phyloP scores from a whole-genome alignment of 2,888 invertebrate species.

The Oeneis ivallda region DNA sequence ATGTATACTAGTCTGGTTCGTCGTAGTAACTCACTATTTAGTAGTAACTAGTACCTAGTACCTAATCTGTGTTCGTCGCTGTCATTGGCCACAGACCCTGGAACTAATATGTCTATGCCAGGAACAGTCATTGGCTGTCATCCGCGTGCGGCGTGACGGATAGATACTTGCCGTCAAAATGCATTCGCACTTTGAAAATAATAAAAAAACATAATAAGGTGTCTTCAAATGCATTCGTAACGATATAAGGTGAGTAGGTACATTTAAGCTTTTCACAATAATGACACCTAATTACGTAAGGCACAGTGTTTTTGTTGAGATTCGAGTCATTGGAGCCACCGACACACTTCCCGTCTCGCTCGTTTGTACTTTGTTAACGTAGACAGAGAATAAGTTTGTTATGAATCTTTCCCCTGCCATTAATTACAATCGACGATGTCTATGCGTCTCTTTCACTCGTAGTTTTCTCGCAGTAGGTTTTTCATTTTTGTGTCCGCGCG shows the following conservation, averaged over 20 bases:
- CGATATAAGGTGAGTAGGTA: conserved; percentile 47
- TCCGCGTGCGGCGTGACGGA: conserved; percentile 67
- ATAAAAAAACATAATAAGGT: conserved; percentile 46
- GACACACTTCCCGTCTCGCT: conserved; percentile 63
- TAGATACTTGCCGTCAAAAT: conserved; percentile 64
- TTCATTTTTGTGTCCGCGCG: conserved; percentile 75
- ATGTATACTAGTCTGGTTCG: too few species aligned
- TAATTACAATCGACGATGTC: conserved; percentile 75
- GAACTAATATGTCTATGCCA: too few species aligned
- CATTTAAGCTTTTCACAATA: conserved; percentile 31
- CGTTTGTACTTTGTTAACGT: too few species aligned
- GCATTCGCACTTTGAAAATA: conserved; percentile 58
- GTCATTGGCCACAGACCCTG: too few species aligned
- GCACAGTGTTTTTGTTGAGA: conserved; percentile 58
- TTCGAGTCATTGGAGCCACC: conserved; percentile 42
- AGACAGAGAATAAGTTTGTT: too few species aligned
- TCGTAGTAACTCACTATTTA: too few species aligned
- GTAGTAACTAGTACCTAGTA: too few species aligned
- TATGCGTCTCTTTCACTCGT: conserved; percentile 69
- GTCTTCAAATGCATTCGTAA: conserved; percentile 42
- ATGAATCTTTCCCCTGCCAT: conserved; percentile 72
- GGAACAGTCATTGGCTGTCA: too few species aligned
- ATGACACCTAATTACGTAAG: conserved; percentile 55
- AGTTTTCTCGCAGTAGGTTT: conserved; percentile 75
- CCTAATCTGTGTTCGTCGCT: too few species aligned